These are phyloP conservation scores for Ormyrus labotus DNA, from an alignment of 2,888 invertebrate species.

Conservation along the genomic window DNA sequence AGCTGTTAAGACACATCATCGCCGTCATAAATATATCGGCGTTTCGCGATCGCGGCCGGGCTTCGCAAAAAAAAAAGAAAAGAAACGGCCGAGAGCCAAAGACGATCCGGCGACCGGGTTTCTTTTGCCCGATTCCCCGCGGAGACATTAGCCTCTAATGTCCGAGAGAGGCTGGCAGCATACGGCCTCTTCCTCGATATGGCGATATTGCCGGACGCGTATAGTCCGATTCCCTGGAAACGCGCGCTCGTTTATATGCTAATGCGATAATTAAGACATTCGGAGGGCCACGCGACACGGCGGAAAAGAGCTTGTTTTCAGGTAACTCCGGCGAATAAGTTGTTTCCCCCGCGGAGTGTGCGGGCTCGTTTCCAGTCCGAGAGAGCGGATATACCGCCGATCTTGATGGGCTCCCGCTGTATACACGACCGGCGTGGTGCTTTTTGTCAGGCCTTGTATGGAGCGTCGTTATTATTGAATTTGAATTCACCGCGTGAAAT, in stretches of 20 bases:
- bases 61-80: no score
- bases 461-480: no score
- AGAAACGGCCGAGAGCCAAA: no score
- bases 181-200: background rate
- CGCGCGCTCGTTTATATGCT: slow-evolving; percentile 60
- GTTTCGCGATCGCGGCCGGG: background rate
- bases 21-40: slow-evolving; percentile 48
- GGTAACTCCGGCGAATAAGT: slow-evolving; percentile 2
- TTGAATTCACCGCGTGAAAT: no score
- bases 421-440: no score
- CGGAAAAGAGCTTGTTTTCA: slow-evolving; percentile 3
- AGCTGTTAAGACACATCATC: slow-evolving; percentile 50
- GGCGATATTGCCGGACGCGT: slow-evolving; percentile 56
- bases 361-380: no score
- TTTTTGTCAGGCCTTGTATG: no score
- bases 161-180: background rate
- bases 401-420: no score
- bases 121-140: background rate
- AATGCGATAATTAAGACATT: slow-evolving; percentile 66
- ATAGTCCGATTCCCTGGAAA: slow-evolving; percentile 24
- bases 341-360: background rate
- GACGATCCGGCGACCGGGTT: background rate
- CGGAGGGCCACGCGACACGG: slow-evolving; percentile 23
- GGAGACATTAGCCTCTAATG: slow-evolving; percentile 39
- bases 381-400: no score